Evolutionary conservation across 2,888 invertebrate genomes (phyloP), one percentile per base, ranked within the genome.

Genomic region (Tiliacea aurago): DNA sequence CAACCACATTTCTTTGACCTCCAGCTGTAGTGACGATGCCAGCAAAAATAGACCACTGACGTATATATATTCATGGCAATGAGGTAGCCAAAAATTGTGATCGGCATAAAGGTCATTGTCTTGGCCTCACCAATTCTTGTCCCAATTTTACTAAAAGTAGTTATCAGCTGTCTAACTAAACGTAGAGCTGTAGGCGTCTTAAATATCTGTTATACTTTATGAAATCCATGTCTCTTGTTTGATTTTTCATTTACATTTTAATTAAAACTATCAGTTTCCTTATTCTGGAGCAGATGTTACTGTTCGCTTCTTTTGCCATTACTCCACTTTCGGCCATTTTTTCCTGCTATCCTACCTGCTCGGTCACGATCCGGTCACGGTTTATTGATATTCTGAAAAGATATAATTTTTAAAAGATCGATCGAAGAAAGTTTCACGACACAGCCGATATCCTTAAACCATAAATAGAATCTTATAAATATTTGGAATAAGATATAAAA

Each of bases 81-180:
- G 89, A 90, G 87, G 89, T 90, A 87, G 89, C 89, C 87, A 88
- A 88, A 90, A 91, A 89, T 88, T 89, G 89, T 91, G 90, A 91
- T 90, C 88, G 87, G 85, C 87, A 84, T 89, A 90, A 91, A 93
- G 93, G 92, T 93, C 93, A 92, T 91, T 93, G 92, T 92, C 92
- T 90, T 83, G 85, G 84, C 79, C 86, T 86, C 86, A 88, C 87
- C 86, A 88, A 90, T 72, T 85, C 88, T 85, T 83, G 81, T 84
- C 84, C 84, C 80, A 85, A 71, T 83, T 80, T 82, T 63, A 71
- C 75, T 85, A 79, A 70, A 82, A 73, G 73, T 85, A 62, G 59
- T 51, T n/a, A 68, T 71, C 72, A 70, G 72, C 72, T 83, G 76
- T 78, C 45, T 61, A 76, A 74, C 49, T 65, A 73, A 80, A 70